Base-by-base conservation (phyloP, 2,113 vertebrate genomes). In the Lepus timidus region DNA sequence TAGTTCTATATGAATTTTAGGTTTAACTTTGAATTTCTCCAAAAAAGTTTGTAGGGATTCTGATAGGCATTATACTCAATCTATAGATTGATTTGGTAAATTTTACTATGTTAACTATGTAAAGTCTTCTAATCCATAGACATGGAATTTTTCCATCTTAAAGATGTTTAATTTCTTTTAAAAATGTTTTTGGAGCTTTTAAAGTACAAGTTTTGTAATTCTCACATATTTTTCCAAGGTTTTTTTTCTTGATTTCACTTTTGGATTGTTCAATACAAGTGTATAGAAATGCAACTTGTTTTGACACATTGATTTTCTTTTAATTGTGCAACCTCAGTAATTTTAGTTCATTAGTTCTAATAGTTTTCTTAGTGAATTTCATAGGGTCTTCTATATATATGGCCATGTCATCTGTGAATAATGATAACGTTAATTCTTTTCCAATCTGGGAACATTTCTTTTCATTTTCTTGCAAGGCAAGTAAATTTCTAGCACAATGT, bases 141-240 rank as follows among this genome's bases (percentile, higher is more conserved):
- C 4, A 90, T 22, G 74, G 25, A 93, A 74, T 2, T 44, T 86
- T 93, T 74, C 31, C 20, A 86, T 58, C 73, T 89, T 44, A 44
- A 44, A 44, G 44, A 44, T 44, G 71, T 39, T 84, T 51, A 52
- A 51, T 76, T 93, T 73, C 55, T 88, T 29, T 81, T 44, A 93
- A 90, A 33, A 90, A 31, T 87, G 9, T 86, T 84, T 62, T 83
- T 79, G 9, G 44, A 67, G 39, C 62, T 93, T 67, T 90, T 64
- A 74, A 85, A 73, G 31, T 55, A 13, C 33, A 82, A 58, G 36
- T n/a, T 73, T 80, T 79, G 20, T 1, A 44, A 31, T 85, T 79
- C 27, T 58, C 71, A 71, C 31, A 76, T 39, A 44, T 39, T 82
- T 78, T 78, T 65, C 71, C 8, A 64, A 88, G 78, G 4, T 76